Evolutionary conservation across 1,140 invertebrate species (phyloP), one percentile per base, ranked within the genome.

Genomic region (Drosophila bocqueti): DNA sequence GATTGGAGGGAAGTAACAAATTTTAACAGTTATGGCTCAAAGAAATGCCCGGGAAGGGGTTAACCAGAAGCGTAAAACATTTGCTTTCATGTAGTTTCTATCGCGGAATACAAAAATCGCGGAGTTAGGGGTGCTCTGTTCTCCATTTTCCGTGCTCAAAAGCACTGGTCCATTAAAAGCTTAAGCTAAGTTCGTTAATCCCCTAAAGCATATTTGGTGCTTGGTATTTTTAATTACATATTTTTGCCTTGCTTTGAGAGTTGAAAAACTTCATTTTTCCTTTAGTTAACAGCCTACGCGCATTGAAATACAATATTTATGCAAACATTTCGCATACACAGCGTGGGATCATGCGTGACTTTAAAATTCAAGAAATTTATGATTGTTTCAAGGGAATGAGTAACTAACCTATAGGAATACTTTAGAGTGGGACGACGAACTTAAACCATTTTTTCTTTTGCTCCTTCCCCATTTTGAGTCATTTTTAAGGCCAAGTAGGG

Each of bases 361-460:
- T 85, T 79, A 90, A 90, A 89, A 90, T 91, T 82, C 85, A 89
- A 89, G 90, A 89, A 90, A 90, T 91, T 82, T 89, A 90, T 91
- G 85, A 89, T 90, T 85, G 82, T 90, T 58, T 54, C 24, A 59
- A 67, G 71, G 69, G 57, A 50, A 63, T 46, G 63, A 72, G 65
- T 62, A 76, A 67, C 54, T 60, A 76, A 80, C 47, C 47, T 52
- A 52, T 47, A 24, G 61, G 45, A 45, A 63, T 47, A 50, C 29
- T 62, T 57, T 52, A 60, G 76, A 34, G 38, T 18, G 54, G 50
- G 54, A 42, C 49, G 6, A 4, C 6, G 47, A 66, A 62, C 46
- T 55, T 50, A n/a, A 24, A 21, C 7, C 13, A n/a, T 42, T 24
- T 36, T 21, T 60, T 66, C 11, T 36, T 34, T 34, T 36, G 34